Evolutionary conservation across 1,140 invertebrate species (phyloP).

Genomic region (Megathymus violae): DNA sequence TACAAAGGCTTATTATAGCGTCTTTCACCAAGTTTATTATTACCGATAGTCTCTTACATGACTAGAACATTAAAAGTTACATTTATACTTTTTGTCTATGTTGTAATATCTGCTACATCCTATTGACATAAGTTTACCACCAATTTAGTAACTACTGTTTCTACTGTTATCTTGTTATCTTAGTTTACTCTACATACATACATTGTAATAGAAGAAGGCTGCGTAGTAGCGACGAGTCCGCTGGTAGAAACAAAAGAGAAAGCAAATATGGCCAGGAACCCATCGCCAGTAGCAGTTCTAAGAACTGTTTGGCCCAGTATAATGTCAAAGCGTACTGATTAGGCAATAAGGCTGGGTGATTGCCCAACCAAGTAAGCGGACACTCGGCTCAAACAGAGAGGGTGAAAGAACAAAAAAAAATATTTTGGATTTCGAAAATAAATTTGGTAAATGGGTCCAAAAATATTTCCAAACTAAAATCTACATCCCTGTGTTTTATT

Average conservation of each 20-base stretch:
- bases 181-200: slow-evolving; percentile 83
- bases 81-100: slow-evolving; percentile 70
- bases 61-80: slow-evolving; percentile 79
- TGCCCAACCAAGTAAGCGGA: slow-evolving; percentile 82
- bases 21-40: slow-evolving; percentile 81
- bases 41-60: slow-evolving; percentile 72
- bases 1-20: slow-evolving; percentile 79
- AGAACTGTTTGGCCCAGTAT: slow-evolving; percentile 71
- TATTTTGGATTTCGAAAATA: slow-evolving; percentile 29
- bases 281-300: slow-evolving; percentile 58
- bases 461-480: slow-evolving; percentile 74
- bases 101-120: slow-evolving; percentile 70
- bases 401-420: slow-evolving; percentile 46
- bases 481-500: slow-evolving; percentile 75
- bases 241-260: slow-evolving; percentile 53
- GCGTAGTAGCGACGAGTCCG: slow-evolving; percentile 52
- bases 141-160: slow-evolving; percentile 74
- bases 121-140: slow-evolving; percentile 83
- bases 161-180: slow-evolving; percentile 74
- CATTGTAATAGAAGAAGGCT: slow-evolving; percentile 73
- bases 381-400: slow-evolving; percentile 73
- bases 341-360: slow-evolving; percentile 83
- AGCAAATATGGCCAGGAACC: slow-evolving; percentile 54
- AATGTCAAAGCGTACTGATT: slow-evolving; percentile 76
- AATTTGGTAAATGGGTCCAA: slow-evolving; percentile 77